Evolutionary conservation across 1,140 invertebrate genomes (phyloP), one percentile per base, ranked within the genome.

Genomic region (Drosophila ironensis): DNA sequence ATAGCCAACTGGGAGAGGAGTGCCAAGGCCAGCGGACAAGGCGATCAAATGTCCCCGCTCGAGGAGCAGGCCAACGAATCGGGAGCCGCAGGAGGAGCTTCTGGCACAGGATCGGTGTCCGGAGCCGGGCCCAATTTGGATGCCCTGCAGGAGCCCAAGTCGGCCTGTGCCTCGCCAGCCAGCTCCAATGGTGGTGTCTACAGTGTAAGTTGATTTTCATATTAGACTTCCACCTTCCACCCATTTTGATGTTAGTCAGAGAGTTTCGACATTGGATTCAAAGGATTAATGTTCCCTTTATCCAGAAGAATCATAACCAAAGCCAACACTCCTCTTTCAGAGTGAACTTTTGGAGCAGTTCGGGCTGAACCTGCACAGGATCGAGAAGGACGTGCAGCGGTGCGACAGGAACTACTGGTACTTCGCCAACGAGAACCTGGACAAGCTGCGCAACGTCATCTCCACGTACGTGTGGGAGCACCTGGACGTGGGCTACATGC

Each of bases 381-480:
- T 99, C 64, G 97, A 99, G 88, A 99, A 99, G 90, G 97, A 99
- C 91, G 97, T 98, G 2, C 96, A 98, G 89, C 91, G 97, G 54
- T 99, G 97, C 91, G 97, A 99, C 91, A 91, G 97, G 46, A 98
- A 98, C 88, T 97, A 97, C 88, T 95, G 94, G 90, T 98, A 98
- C 90, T 98, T 98, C 90, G 93, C 92, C 8, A 92, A 94, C 28
- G 93, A 95, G 54, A 98, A 99, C 91, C 91, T 99, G 63, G 96
- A 98, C 63, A 98, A 98, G 90, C 90, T 98, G n/a, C 92, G 97
- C 33, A 98, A 98, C 91, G 94, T 99, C 33, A 98, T 98, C 95
- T 98, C 97, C 94, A 98, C 97, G 93, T 98, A 97, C 91, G 97
- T 98, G 16, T 98, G 97, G 96, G 95, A 98, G 89, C 95, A 98